These are phyloP conservation scores for Chrysotoxum bicinctum DNA, from an alignment of 2,888 invertebrate genomes.

Conservation along the genomic window DNA sequence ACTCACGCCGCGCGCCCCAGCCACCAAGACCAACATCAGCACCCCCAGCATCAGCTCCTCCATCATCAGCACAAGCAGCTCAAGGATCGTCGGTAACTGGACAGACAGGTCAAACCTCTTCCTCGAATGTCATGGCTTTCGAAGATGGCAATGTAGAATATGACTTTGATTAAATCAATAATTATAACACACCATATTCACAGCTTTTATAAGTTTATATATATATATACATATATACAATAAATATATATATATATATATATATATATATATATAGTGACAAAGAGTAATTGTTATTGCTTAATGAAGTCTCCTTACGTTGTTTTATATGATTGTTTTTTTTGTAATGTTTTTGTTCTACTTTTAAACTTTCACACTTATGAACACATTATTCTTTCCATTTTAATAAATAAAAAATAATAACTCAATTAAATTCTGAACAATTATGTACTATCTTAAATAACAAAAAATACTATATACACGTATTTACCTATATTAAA, in stretches of 20 bases:
- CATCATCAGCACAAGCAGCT: slow-evolving; percentile 47
- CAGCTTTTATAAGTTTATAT: slow-evolving; percentile 13
- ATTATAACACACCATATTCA: slow-evolving; percentile 31
- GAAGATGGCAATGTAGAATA: slow-evolving; percentile 80
- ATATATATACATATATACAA: slow-evolving; percentile 18
- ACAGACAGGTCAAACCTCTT: slow-evolving; percentile 74
- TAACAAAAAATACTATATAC: slow-evolving; percentile 2
- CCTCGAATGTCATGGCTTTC: slow-evolving; percentile 77
- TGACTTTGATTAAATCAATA: slow-evolving; percentile 74
- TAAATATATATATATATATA: slow-evolving; percentile 45
- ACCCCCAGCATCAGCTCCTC: slow-evolving; percentile 55
- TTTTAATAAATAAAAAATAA: neutral
- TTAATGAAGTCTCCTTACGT: slow-evolving; percentile 67
- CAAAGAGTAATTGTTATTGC: slow-evolving; percentile 63
- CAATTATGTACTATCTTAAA: slow-evolving; percentile 14
- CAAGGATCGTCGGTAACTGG: slow-evolving; percentile 52
- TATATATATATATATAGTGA: slow-evolving; percentile 56
- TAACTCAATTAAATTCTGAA: slow-evolving; percentile 9
- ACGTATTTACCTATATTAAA: slow-evolving; percentile 11
- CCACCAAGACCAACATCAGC: slow-evolving; percentile 67
- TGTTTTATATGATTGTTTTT: slow-evolving; percentile 15
- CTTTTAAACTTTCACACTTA: neutral
- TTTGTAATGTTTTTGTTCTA: slow-evolving; percentile 20
- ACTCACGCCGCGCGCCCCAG: slow-evolving; percentile 63
- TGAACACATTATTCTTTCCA: neutral